Evolutionary conservation across 1,140 invertebrate species (phyloP).

Genomic region (Reticulitermes speratus): DNA sequence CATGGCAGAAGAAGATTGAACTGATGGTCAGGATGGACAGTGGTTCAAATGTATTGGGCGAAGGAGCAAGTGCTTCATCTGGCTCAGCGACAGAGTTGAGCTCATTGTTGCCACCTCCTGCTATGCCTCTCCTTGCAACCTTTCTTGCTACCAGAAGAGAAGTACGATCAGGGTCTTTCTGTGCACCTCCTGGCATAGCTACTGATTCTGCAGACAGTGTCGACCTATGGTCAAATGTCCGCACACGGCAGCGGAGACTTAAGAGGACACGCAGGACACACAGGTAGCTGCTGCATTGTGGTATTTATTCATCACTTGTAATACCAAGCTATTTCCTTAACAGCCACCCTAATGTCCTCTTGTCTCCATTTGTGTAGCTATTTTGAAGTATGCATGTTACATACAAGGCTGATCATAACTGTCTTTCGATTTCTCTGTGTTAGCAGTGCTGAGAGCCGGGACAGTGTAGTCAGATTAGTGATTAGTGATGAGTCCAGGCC

Average conservation of each 20-base stretch:
- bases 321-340: no score
- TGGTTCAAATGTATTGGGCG: not conserved
- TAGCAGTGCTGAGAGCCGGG: no score
- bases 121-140: constrained; percentile 60
- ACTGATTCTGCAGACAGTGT: not conserved
- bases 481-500: no score
- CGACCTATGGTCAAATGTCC: not conserved
- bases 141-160: constrained; percentile 61
- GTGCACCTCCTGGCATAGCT: not conserved
- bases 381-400: no score
- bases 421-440: no score
- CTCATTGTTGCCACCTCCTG: constrained; percentile 58
- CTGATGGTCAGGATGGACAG: not conserved
- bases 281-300: constrained; percentile 24
- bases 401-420: no score
- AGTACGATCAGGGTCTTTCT: constrained; percentile 33
- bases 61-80: constrained; percentile 45
- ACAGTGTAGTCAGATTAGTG: no score
- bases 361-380: no score
- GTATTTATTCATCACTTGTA: no score
- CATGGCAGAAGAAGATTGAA: not conserved
- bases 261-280: constrained; percentile 35
- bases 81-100: constrained; percentile 63
- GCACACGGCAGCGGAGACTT: constrained; percentile 32
- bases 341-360: no score